Conservation (phyloP, 2,888 invertebrate species). For the Xylocampa areola region DNA sequence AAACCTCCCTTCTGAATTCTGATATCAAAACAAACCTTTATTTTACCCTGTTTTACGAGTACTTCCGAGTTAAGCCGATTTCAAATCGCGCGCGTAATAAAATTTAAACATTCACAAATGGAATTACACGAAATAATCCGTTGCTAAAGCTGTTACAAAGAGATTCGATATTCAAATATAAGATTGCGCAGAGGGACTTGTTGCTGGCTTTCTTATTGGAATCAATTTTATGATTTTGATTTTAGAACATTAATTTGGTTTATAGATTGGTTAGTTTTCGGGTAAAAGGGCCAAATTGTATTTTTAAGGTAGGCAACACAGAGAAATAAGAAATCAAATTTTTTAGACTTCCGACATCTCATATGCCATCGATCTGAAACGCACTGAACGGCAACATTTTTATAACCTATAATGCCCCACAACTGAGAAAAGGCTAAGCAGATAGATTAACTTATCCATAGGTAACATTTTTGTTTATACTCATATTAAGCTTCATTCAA, state of each 20-base stretch:
- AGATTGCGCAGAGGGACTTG: conserved; percentile 29
- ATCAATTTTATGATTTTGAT: neutral
- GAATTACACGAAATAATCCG: conserved; percentile 40
- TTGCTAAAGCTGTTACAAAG: conserved; percentile 32
- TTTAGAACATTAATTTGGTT: neutral
- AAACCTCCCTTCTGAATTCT: conserved; percentile 21
- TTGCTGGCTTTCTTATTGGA: conserved; percentile 1
- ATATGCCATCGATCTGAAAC: too few relatives aligned
- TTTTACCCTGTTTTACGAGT: conserved; percentile 13
- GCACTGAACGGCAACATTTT: too few relatives aligned
- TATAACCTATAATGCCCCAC: too few relatives aligned
- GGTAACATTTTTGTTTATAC: too few relatives aligned
- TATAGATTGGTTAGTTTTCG: too few relatives aligned
- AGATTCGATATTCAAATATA: conserved; percentile 46
- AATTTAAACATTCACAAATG: conserved; percentile 40
- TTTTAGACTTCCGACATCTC: too few relatives aligned
- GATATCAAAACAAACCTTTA: conserved; percentile 25
- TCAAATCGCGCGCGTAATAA: conserved; percentile 26
- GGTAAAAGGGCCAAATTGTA: too few relatives aligned
- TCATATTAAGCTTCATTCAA: too few relatives aligned
- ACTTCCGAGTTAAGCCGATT: conserved; percentile 32
- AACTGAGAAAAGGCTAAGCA: too few relatives aligned
- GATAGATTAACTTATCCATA: too few relatives aligned
- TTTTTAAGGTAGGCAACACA: too few relatives aligned
- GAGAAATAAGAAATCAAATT: too few relatives aligned